Evolutionary conservation across 2,113 vertebrate species (phyloP).

Genomic region (Gambusia holbrooki): DNA sequence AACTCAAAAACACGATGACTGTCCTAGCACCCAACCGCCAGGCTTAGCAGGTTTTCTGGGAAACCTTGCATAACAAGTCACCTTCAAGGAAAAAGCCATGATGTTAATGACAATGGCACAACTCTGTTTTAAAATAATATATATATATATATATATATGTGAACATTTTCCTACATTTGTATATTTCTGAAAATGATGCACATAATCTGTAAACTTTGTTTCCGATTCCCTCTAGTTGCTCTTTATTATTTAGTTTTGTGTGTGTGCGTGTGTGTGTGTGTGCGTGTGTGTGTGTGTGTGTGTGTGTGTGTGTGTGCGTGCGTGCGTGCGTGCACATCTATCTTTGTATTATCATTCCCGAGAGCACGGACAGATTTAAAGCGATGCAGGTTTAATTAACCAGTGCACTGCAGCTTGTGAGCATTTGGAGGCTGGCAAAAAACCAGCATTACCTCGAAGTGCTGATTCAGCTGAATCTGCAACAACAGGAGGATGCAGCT

Average conservation of each 20-base stretch:
- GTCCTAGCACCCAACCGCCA: too few relatives aligned
- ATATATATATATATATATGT: too few relatives aligned
- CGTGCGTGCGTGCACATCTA: not conserved
- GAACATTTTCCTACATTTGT: too few relatives aligned
- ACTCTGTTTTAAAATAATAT: not conserved
- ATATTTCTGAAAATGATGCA: too few relatives aligned
- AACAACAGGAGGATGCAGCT: conserved; percentile 49
- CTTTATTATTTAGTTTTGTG: not conserved
- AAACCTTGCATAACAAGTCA: too few relatives aligned
- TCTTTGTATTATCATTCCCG: not conserved
- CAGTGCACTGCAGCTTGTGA: conserved; percentile 46
- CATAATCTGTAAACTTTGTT: too few relatives aligned
- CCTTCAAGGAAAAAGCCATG: not conserved
- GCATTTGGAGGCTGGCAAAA: conserved; percentile 53
- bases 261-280: too few relatives aligned
- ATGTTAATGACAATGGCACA: not conserved
- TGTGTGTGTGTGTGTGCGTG: not conserved
- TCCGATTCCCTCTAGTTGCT: too few relatives aligned
- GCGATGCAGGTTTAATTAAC: conserved; percentile 65
- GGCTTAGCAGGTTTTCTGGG: too few relatives aligned
- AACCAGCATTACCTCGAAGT: conserved; percentile 35
- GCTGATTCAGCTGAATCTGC: conserved; percentile 35
- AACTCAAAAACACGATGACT: too few relatives aligned
- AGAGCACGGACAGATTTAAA: conserved; percentile 24
- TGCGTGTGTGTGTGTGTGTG: too few relatives aligned